Base-by-base conservation (phyloP, 2,888 invertebrate genomes). In the Schizotus pectinicornis region DNA sequence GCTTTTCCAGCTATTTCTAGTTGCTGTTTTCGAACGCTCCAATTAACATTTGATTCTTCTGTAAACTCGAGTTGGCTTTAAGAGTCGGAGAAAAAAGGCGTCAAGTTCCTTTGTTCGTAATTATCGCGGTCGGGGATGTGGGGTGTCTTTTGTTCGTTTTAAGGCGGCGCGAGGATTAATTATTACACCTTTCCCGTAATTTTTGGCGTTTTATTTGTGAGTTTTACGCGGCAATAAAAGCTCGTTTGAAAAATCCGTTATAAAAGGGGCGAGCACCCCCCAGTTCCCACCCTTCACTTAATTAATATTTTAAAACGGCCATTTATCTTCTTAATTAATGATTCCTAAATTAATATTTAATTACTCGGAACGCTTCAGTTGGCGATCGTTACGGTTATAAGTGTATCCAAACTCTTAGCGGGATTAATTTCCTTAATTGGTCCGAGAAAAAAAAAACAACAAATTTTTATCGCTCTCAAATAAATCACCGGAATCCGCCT, bases 241-340 rank as follows among this genome's bases (percentile, higher is more conserved):
- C 50, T 22, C 22, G 22, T 22, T 22, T 22, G 22, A 22, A 22
- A 32, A 14, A 30, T 32, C 30, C 9, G 14, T 9, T 38, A 31
- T 22, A 35, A 9, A 36, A 52, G 32, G 35, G 32, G 51, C 42
- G 36, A 37, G 33, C 39, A 46, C 46, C 46, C 31, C 42, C 46
- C 38, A 53, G 46, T 46, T 48, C 65, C 61, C 61, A 64, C 68
- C 70, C 71, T 66, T 67, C 68, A 73, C 70, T 73, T 74, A 75
- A 75, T 76, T 76, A 74, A 73, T 73, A 72, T 73, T 75, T 73
- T 72, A 74, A 71, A 54, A 67, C 69, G 71, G 73, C 71, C 74
- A 75, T 76, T 74, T 72, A 76, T 76, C 76, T 74, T 76, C 66
- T 63, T 74, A 75, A 76, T 76, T 75, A 74, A 76, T 75, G 75